phyloP scores from a whole-genome alignment of 2,888 invertebrate species.

The Balanococcus diminutus region DNA sequence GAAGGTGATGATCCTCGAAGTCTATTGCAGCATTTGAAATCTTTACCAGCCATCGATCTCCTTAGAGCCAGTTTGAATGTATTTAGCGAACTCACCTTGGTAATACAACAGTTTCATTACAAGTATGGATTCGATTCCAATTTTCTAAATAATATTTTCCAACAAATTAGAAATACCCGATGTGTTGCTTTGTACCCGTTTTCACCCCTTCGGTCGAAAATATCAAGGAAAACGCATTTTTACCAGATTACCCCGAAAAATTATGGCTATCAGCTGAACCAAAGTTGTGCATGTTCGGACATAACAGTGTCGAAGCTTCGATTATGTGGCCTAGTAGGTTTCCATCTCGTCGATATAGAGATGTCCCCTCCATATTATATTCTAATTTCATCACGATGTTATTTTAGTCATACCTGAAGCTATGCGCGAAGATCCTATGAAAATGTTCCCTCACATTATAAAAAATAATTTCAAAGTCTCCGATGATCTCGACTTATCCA shows the following conservation, averaged over 20 bases:
- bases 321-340: background rate
- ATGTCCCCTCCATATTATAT: background rate
- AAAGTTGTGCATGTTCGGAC: conserved; percentile 77
- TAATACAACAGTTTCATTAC: background rate
- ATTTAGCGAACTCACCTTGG: background rate
- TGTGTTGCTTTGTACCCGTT: background rate
- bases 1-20: conserved; percentile 6
- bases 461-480: conserved; percentile 11
- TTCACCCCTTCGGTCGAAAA: conserved; percentile 31
- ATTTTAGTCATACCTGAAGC: background rate
- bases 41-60: conserved; percentile 4
- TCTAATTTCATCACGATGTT: background rate
- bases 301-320: conserved; percentile 72
- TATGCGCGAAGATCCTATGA: background rate
- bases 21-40: background rate
- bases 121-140: background rate
- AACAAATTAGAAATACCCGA: background rate
- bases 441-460: background rate
- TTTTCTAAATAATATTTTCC: background rate
- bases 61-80: conserved; percentile 34
- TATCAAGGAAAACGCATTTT: background rate
- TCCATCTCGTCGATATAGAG: background rate
- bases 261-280: conserved; percentile 63
- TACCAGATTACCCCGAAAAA: conserved; percentile 35
- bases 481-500: background rate